Evolutionary conservation across 2,888 invertebrate species (phyloP).

Genomic region (Ischnus inquisitorius): DNA sequence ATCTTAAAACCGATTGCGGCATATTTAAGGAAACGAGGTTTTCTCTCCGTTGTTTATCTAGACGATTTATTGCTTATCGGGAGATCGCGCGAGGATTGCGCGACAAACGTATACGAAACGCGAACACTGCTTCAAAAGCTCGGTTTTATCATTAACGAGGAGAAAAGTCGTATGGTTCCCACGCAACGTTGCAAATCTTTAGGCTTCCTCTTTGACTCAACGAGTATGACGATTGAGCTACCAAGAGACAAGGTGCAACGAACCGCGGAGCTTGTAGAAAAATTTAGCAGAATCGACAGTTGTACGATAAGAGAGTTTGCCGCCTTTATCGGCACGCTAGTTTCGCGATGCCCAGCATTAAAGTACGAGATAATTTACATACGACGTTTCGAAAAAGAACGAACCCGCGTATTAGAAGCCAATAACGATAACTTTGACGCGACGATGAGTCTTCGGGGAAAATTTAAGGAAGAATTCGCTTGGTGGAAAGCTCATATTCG

Average conservation of each 20-base stretch:
- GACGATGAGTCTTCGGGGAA: slow-evolving; percentile 11
- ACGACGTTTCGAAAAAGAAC: slow-evolving; percentile 36
- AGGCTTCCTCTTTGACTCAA: slow-evolving; percentile 44
- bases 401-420: slow-evolving; percentile 27
- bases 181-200: slow-evolving; percentile 48
- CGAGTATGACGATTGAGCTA: slow-evolving; percentile 47
- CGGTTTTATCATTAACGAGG: slow-evolving; percentile 55
- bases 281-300: slow-evolving; percentile 10
- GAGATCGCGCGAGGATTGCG: slow-evolving; percentile 14
- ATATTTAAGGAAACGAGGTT: slow-evolving; percentile 29
- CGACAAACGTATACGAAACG: slow-evolving; percentile 8
- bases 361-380: slow-evolving; percentile 45
- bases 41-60: slow-evolving; percentile 44
- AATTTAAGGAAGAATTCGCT: slow-evolving; percentile 36
- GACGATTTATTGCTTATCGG: slow-evolving; percentile 52
- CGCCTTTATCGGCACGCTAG: slow-evolving; percentile 38
- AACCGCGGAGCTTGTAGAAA: slow-evolving; percentile 1
- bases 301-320: slow-evolving; percentile 51
- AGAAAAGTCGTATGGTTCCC: slow-evolving; percentile 38
- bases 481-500: slow-evolving; percentile 32
- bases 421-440: slow-evolving; percentile 43
- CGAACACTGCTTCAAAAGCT: slow-evolving; percentile 37
- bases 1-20: slow-evolving; percentile 52
- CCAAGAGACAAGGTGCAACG: slow-evolving; percentile 33
- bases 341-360: slow-evolving; percentile 39